Evolutionary conservation across 2,888 invertebrate genomes (phyloP), one percentile per base, ranked within the genome.

Genomic region (Trachelus troglodyta): DNA sequence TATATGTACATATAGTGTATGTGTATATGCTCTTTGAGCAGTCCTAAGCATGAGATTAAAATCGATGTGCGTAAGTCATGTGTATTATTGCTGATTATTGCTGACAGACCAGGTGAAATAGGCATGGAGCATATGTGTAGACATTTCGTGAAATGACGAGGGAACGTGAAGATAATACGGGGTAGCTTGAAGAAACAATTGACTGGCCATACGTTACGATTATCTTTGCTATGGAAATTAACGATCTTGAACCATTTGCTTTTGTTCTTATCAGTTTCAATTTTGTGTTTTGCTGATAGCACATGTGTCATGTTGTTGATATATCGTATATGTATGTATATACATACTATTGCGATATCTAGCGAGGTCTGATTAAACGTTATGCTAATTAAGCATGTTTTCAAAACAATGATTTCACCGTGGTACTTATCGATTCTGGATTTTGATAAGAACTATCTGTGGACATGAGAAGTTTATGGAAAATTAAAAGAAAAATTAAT

Each of bases 291-390:
- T 56, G 9, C 56, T 56, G 23, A 56, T 56, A 15, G 56, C 23
- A 23, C 56, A 1, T 4, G 56, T 56, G 1, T 15, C 56, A 23
- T 9, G 9, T 56, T 15, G 23, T 9, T 56, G 9, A 56, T 56
- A 56, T 23, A 56, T 23, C 23, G 23, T 9, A 23, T 23, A 2
- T 23, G 15, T 40, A 40, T 40, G 56, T 2, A 56, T 4, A 37
- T 37, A n/a, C 23, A 69, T 33, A 23, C 9, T 56, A 34, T 34
- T 34, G 34, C 75, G 71, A 71, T 23, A 56, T 23, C 56, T 56
- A 23, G 9, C 23, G 9, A 56, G 56, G 56, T 56, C 56, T 56
- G 75, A 75, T 77, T 77, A 34, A 75, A 75, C 75, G 30, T 77
- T 33, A 30, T 37, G 73, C 69, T 73, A 40, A 76, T 76, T 73